These are phyloP conservation scores for Ecliptopera silaceata DNA, from an alignment of 2,888 invertebrate species.

Conservation along the genomic window DNA sequence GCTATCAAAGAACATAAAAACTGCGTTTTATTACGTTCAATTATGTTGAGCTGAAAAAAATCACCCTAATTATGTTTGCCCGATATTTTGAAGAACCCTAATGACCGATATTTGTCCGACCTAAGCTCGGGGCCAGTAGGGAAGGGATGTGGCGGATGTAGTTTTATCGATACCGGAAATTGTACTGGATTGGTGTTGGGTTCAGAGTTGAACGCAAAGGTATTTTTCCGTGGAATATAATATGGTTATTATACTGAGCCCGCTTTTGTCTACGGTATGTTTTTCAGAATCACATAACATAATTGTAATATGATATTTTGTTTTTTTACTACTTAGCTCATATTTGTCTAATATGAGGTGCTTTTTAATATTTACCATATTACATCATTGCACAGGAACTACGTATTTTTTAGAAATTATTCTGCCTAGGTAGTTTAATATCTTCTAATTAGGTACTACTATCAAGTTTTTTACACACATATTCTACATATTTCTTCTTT, in stretches of 20 bases:
- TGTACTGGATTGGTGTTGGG: constrained; percentile 13
- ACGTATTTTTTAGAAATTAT: no score
- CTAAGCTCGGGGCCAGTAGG: constrained; percentile 5
- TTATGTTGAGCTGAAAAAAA: constrained; percentile 18
- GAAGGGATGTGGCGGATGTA: constrained; percentile 13
- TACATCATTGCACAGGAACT: no score
- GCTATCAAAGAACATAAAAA: constrained; percentile 6
- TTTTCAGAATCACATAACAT: no score
- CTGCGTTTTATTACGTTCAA: constrained; percentile 16
- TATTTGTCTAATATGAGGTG: no score
- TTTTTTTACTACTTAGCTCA: no score
- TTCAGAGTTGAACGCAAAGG: constrained; percentile 5
- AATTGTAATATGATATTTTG: no score
- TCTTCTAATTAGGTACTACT: no score
- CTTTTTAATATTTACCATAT: no score
- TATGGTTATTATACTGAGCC: no score
- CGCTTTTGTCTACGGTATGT: background rate
- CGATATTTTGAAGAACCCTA: constrained; percentile 34
- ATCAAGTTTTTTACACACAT: no score
- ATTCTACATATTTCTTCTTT: no score
- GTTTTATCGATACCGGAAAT: constrained; percentile 21
- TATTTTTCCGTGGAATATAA: constrained; percentile 2
- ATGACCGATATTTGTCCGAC: constrained; percentile 35
- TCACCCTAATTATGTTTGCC: constrained; percentile 27
- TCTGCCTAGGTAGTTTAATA: no score